Conservation (phyloP, 2,888 invertebrate genomes). For the Gymnocheta viridis region DNA sequence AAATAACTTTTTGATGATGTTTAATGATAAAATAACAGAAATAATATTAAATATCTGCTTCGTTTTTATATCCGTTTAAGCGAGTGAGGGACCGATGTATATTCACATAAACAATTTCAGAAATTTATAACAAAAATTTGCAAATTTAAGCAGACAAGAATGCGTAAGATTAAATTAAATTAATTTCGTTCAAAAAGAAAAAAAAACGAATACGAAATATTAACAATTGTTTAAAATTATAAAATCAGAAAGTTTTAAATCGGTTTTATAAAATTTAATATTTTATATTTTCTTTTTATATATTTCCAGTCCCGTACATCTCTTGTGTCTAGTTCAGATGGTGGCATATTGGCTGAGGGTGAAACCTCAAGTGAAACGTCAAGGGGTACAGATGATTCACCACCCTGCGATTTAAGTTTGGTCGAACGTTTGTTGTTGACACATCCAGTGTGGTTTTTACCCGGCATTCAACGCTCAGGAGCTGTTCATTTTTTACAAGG, state of each 20-base stretch:
- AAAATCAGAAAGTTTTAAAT: conserved; percentile 24
- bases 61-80: not conserved
- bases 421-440: conserved; percentile 94
- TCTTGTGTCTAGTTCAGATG: conserved; percentile 83
- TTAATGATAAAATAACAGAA: conserved; percentile 41
- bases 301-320: conserved; percentile 81
- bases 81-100: not conserved
- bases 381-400: conserved; percentile 83
- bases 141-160: not conserved
- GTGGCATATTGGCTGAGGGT: conserved; percentile 83
- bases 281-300: conserved; percentile 27
- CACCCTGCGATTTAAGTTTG: conserved; percentile 92
- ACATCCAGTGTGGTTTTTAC: conserved; percentile 97
- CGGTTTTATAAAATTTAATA: conserved; percentile 19
- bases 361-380: conserved; percentile 86
- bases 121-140: not conserved
- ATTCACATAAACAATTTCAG: conserved; percentile 33
- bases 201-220: conserved; percentile 13
- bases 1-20: conserved; percentile 55
- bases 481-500: conserved; percentile 96
- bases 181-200: not conserved
- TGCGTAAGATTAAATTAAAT: not conserved
- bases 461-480: conserved; percentile 95
- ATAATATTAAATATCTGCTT: conserved; percentile 4
- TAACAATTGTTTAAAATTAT: not conserved